Evolutionary conservation across 2,888 invertebrate species (phyloP), one percentile per base, ranked within the genome.

Genomic region (Cotesia congregata): DNA sequence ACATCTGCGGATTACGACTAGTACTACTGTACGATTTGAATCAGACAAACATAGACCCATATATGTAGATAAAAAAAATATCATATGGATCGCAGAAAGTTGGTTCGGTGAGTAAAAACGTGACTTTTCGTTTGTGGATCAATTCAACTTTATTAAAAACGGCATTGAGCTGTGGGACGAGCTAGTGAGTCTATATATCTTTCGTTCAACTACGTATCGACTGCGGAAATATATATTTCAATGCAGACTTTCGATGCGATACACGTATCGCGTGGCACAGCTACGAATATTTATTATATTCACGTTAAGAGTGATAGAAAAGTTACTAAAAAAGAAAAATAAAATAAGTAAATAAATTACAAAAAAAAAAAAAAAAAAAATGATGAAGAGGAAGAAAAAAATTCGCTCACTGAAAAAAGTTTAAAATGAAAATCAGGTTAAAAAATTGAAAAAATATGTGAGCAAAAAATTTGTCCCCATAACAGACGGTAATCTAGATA

Each of bases 131-230:
- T 67, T 67, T 30, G 67, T 73, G 79, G 79, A 78, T 81, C 80
- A 81, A 81, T 80, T 80, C 77, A 77, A 81, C 77, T 81, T 80
- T 80, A 81, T 80, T 81, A 81, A 81, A 81, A 81, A 80, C 76
- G 80, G 81, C 78, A 81, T 75, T 80, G 80, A 79, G 67, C 60
- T 76, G 65, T 74, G 75, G 78, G 67, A 70, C 20, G 17, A 70
- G 9, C 38, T 20, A 74, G 39, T 30, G 67, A 67, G 60, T 70
- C 75, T 59, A 76, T 73, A 76, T 74, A 73, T 72, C 74, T 67
- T 50, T 74, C 67, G 15, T 73, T 74, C 17, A 67, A 20, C 50
- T 50, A 70, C 60, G 9, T 74, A 74, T 74, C 59, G 68, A 74
- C 74, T 39, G 5, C 12, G 62, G 70, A 40, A 77, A 81, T 78